Conservation (phyloP, 2,888 invertebrate genomes). For the Athripsodes cinereus region DNA sequence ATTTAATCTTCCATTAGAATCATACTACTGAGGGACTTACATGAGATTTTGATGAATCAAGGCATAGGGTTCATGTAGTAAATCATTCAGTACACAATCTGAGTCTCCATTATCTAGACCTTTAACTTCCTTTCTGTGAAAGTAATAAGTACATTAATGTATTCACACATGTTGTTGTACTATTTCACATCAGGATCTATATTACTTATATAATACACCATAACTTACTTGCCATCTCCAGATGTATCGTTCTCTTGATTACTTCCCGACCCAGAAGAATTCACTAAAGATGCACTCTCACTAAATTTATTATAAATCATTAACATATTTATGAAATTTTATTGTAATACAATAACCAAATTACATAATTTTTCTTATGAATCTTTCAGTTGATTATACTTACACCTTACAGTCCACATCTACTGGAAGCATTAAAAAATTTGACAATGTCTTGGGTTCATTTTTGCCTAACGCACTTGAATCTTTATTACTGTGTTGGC, state of each 20-base stretch:
- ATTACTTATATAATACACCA: no score
- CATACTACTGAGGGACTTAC: constrained; percentile 40
- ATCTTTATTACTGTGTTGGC: constrained; percentile 26
- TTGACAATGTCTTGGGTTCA: not conserved
- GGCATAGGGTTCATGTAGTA: constrained; percentile 40
- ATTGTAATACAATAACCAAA: no score
- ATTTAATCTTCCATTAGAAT: not conserved
- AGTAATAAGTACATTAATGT: not conserved
- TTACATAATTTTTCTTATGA: no score
- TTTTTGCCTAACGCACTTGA: not conserved
- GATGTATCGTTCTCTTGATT: constrained; percentile 2
- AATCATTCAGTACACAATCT: constrained; percentile 43
- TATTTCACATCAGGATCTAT: no score
- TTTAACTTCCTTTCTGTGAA: not conserved
- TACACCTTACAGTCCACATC: constrained; percentile 27
- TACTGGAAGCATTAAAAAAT: constrained; percentile 28
- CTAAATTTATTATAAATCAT: constrained; percentile 4
- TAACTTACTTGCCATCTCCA: constrained; percentile 16
- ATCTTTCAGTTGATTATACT: constrained; percentile 11
- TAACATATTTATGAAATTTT: no score
- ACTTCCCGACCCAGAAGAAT: not conserved
- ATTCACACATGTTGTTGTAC: no score
- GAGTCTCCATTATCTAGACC: constrained; percentile 11
- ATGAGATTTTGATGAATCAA: constrained; percentile 42
- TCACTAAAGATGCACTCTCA: constrained; percentile 6